Percentiles rank a stretch among this genome's conserved stretches.
These are phyloP conservation scores for Oncorhynchus nerka DNA, from an alignment of 2,113 vertebrate species.

Conservation along the genomic window DNA sequence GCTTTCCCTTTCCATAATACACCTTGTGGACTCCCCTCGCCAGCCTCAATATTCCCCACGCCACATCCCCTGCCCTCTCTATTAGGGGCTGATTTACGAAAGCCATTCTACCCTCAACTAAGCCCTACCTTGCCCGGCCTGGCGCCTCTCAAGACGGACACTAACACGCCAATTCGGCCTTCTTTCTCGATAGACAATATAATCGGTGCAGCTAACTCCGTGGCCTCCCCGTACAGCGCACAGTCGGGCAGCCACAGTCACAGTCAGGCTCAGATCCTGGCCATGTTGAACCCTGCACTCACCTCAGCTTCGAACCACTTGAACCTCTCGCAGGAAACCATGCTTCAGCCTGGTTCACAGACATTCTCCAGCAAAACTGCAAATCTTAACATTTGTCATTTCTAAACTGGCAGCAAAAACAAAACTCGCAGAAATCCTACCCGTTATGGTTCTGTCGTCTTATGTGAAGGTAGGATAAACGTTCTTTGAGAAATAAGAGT, in stretches of 20 bases:
- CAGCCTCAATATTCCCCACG: slow-evolving; percentile 81
- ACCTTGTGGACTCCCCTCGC: slow-evolving; percentile 78
- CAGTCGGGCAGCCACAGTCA: slow-evolving; percentile 84
- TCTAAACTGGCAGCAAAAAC: slow-evolving; percentile 65
- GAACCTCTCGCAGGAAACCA: slow-evolving; percentile 82
- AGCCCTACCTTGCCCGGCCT: slow-evolving; percentile 79
- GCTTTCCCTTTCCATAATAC: slow-evolving; percentile 85
- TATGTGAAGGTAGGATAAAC: slow-evolving; percentile 81
- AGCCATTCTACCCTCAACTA: slow-evolving; percentile 77
- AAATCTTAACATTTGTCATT: slow-evolving; percentile 88
- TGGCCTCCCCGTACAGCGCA: slow-evolving; percentile 75
- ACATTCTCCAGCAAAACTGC: slow-evolving; percentile 87
- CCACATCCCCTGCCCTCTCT: slow-evolving; percentile 83
- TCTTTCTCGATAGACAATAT: slow-evolving; percentile 99
- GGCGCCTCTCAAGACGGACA: slow-evolving; percentile 86
- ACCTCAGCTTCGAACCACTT: slow-evolving; percentile 85
- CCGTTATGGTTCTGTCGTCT: slow-evolving; percentile 64
- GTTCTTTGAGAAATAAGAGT: slow-evolving; percentile 60
- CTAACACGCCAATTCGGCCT: slow-evolving; percentile 77
- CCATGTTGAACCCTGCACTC: slow-evolving; percentile 88
- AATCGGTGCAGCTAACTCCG: slow-evolving; percentile 80
- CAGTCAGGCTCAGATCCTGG: slow-evolving; percentile 88
- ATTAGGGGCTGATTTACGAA: slow-evolving; percentile 82
- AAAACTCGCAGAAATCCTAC: slow-evolving; percentile 26
- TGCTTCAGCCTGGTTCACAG: slow-evolving; percentile 76